phyloP scores from a whole-genome alignment of 1,140 invertebrate species.

The Drosophila kepulauana region DNA sequence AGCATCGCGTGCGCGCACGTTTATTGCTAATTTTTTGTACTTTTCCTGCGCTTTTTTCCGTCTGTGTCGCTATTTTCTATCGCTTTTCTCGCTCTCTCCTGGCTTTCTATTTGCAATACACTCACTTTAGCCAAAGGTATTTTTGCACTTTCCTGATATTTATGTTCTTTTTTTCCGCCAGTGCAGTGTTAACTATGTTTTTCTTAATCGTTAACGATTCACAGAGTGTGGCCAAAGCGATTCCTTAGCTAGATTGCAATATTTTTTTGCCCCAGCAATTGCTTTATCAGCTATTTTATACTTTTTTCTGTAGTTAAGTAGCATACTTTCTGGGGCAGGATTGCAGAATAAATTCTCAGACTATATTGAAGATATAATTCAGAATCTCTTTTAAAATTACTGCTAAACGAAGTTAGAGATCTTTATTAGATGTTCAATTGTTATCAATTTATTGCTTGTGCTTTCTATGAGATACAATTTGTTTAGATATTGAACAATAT shows the following conservation, averaged over 20 bases:
- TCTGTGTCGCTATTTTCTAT: conserved; percentile 3
- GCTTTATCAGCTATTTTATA: too few species aligned
- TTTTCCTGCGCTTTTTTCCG: conserved; percentile 44
- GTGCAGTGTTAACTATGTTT: neutral
- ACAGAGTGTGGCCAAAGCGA: neutral
- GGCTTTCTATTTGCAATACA: conserved; percentile 6
- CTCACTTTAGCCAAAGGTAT: neutral
- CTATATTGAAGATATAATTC: neutral
- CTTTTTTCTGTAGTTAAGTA: neutral
- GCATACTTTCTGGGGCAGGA: neutral
- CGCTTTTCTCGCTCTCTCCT: neutral
- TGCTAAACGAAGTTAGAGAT: too few species aligned
- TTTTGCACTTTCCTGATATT: neutral
- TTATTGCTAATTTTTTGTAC: conserved; percentile 78
- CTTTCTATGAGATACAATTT: too few species aligned
- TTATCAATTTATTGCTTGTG: too few species aligned
- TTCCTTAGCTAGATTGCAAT: too few species aligned
- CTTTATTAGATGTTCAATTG: too few species aligned
- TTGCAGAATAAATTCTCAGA: neutral
- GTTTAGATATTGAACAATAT: too few species aligned
- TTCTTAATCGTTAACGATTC: neutral
- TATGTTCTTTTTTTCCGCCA: neutral
- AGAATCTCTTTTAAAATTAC: too few species aligned
- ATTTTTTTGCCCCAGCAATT: too few species aligned
- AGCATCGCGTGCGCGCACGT: conserved; percentile 72